Evolutionary conservation across 1,140 invertebrate genomes (phyloP), one percentile per base, ranked within the genome.

Genomic region (Bombus huntii): DNA sequence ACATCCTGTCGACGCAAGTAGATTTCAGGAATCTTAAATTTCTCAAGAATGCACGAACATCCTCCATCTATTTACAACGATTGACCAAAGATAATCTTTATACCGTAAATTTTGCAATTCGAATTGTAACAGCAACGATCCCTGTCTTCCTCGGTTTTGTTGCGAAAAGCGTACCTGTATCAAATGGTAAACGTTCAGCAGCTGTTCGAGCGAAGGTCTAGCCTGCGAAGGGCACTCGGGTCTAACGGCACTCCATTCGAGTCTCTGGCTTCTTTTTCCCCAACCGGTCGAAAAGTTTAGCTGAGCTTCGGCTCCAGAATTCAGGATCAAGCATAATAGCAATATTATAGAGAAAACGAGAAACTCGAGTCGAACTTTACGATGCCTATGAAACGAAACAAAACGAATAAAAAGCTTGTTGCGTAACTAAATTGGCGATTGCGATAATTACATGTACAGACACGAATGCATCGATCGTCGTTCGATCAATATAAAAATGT

Each of bases 251-350:
- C 75, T 81, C 39, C 83, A 80, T 76, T 87, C 91, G 37, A 88
- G 76, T 76, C 87, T 87, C 47, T 87, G 76, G 70, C 83, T 93
- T 57, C 94, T 90, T 77, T 95, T 95, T 34, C 88, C 93, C 94
- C 94, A 95, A 15, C 93, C 94, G 65, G 94, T 94, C 4, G 94
- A 95, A 85, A 94, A 95, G 73, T 93, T 95, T 34, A 95, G 80
- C 66, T 95, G 94, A 62, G 90, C 92, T 71, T 94, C 91, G 13
- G 85, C 77, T 3, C 74, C 71, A 66, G 37, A 42, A 31, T 84
- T 42, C 28, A 93, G 18, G 18, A 85, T 90, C 68, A 93, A 83
- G 62, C 84, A 92, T 42, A 90, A 70, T 74, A 93, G 79, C 42
- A 93, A 65, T 53, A 91, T 53, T 70, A 90, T 25, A 31, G 83